Evolutionary conservation across 2,113 vertebrate genomes (phyloP).

Genomic region (Excalfactoria chinensis): DNA sequence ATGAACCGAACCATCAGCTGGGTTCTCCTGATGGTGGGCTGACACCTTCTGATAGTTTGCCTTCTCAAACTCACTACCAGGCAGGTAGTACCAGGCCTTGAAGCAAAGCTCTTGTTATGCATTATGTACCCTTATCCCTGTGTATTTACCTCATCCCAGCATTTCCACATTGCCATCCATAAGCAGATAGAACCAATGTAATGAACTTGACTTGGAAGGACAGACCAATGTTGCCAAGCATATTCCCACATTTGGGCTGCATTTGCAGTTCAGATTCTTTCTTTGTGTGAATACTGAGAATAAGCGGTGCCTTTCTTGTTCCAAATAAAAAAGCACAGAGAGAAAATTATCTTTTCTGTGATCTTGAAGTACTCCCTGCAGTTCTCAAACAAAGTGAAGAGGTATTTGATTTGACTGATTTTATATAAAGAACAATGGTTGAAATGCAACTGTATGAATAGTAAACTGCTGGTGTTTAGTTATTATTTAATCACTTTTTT

Average conservation of each 20-base stretch:
- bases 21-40: neutral
- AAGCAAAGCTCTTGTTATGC: neutral
- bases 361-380: neutral
- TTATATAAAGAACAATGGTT: fast-evolving
- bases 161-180: neutral
- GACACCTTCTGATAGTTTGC: neutral
- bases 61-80: neutral
- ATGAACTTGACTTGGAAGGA: neutral
- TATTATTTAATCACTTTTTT: neutral
- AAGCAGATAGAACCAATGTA: neutral
- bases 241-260: neutral
- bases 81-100: neutral
- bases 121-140: neutral
- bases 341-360: neutral
- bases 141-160: neutral
- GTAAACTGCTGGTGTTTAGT: neutral
- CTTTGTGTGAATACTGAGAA: neutral
- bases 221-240: neutral
- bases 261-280: neutral
- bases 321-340: neutral
- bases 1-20: neutral
- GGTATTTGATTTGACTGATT: neutral
- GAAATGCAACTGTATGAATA: neutral
- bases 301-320: neutral
- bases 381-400: neutral